These are phyloP conservation scores for Smithornis capensis DNA, from an alignment of 2,113 vertebrate genomes.

Conservation along the genomic window DNA sequence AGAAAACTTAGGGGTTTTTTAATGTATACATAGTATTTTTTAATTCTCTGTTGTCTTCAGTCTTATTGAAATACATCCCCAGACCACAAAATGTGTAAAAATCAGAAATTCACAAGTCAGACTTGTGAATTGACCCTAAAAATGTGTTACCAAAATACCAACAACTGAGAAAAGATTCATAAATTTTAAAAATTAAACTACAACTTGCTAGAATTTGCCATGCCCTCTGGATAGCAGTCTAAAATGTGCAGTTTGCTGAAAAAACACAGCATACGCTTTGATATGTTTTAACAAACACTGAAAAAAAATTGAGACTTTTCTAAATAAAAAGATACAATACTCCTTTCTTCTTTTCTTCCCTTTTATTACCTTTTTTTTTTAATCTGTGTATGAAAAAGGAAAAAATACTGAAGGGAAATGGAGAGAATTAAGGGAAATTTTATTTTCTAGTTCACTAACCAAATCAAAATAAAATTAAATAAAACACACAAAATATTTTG, in stretches of 20 bases:
- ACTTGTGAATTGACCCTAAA: neutral
- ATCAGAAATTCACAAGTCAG: neutral
- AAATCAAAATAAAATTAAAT: neutral
- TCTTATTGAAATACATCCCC: neutral
- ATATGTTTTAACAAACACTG: neutral
- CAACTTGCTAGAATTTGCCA: neutral
- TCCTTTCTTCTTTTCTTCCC: neutral
- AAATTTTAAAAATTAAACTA: neutral
- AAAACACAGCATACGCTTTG: neutral
- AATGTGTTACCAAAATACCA: neutral
- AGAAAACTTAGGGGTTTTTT: accelerated
- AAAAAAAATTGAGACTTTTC: neutral
- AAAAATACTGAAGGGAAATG: neutral
- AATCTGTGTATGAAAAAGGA: neutral
- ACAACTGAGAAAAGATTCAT: neutral
- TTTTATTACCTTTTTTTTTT: neutral
- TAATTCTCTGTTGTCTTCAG: neutral
- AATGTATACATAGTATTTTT: neutral
- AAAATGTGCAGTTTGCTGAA: neutral
- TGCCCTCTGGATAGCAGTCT: neutral
- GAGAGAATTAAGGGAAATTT: neutral
- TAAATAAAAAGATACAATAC: neutral
- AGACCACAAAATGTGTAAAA: neutral
- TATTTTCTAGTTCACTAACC: neutral
- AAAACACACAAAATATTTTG: neutral